These are phyloP conservation scores for Nymphalis io DNA, from an alignment of 1,140 invertebrate genomes.

Conservation along the genomic window DNA sequence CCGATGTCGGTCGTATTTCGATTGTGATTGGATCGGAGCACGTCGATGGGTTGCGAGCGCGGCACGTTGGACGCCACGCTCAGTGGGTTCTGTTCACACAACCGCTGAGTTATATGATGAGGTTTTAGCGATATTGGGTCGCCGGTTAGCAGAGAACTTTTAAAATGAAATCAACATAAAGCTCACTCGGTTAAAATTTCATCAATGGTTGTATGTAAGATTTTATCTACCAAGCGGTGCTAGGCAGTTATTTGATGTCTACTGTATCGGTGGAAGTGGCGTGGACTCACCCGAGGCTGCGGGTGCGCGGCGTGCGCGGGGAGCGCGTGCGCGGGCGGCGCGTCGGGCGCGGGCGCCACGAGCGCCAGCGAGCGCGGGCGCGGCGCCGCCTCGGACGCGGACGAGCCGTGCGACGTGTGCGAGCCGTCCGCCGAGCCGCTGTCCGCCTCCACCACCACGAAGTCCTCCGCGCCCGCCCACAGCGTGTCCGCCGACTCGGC, in stretches of 20 bases:
- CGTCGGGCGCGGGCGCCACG: conserved; percentile 35
- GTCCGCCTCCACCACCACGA: conserved; percentile 89
- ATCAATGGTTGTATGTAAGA: background rate
- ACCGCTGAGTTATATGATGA: conserved; percentile 8
- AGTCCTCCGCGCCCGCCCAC: conserved; percentile 89
- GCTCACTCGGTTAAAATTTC: too few species aligned
- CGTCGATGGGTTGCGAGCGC: conserved; percentile 90
- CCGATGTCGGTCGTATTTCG: conserved; percentile 88
- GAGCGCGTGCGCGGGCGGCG: conserved; percentile 22
- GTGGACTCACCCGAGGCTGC: conserved; percentile 29
- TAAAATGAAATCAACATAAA: background rate
- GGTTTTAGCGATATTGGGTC: background rate
- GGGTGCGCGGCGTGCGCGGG: conserved; percentile 27
- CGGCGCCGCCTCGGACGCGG: conserved; percentile 68
- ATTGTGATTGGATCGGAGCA: conserved; percentile 86
- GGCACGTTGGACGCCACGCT: conserved; percentile 82
- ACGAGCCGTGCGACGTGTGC: conserved; percentile 45
- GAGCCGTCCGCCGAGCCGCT: conserved; percentile 61
- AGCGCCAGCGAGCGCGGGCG: conserved; percentile 64
- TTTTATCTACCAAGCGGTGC: background rate
- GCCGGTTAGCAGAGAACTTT: background rate
- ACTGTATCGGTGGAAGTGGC: too few species aligned
- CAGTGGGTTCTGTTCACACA: conserved; percentile 54
- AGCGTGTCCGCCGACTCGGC: conserved; percentile 68
- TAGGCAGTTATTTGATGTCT: background rate